Evolutionary conservation across 2,888 invertebrate genomes (phyloP), one percentile per base, ranked within the genome.

Genomic region (Creontiades dilutus): DNA sequence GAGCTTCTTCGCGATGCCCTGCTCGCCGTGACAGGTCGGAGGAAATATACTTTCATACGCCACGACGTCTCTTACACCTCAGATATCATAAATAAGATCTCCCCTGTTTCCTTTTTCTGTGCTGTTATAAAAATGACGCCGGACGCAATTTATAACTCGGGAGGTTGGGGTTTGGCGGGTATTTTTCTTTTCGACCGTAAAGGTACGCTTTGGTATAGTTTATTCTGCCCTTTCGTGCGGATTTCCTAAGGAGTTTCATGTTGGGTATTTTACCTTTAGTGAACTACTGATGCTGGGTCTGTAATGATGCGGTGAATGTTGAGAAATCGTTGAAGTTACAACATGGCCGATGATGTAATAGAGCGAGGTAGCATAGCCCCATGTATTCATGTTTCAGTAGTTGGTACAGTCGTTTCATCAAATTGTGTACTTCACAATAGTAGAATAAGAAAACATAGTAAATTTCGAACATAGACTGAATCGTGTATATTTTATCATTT

Each of bases 81-180:
- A 61, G 47, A 61, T 55, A 85, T 61, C 85, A 48, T 85, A 85
- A 85, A 85, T 85, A 85, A 85, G 47, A 47, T 55, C 68, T 61
- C 48, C 14, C 28, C 82, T 46, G 9, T 78, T 46, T 78, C 78
- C 52, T 48, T 82, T 82, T 19, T 82, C 47, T 47, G 82, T 48
- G 37, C n/a, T 82, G 47, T 46, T 82, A 82, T 82, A 82, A 82
- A 82, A 82, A 82, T 27, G 52, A 78, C 78, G 52, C 23, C 52
- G 52, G 82, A 23, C 82, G 82, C 82, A 82, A 82, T 82, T 82
- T 82, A 82, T 82, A 82, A 52, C 82, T 68, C 27, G 11, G 68
- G 68, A 16, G 52, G 80, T 46, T 80, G 80, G 52, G 27, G 52
- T 52, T 82, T 16, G 47, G 82, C 52, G 52, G 82, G 19, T 68